A percentile compares a stretch with the other conserved stretches of the same genome.
phyloP scores from a whole-genome alignment of 64 coral and sea anemone species.

The Montipora foliosa region DNA sequence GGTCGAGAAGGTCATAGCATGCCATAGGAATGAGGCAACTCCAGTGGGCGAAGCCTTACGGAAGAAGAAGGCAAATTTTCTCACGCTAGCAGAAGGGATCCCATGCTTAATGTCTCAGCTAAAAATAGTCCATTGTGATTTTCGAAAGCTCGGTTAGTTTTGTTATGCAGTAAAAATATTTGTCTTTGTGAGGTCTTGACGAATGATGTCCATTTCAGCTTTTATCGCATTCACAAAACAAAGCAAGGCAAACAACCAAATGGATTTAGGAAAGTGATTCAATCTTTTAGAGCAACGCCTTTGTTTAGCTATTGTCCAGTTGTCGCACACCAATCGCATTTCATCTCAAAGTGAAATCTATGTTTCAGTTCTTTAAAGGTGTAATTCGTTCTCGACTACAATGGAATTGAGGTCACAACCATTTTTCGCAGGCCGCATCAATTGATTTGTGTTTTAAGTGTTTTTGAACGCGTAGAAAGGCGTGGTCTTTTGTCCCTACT shows the following conservation, averaged over 20 bases:
- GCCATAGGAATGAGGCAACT: not conserved
- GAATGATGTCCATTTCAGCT: conserved; percentile 62
- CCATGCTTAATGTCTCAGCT: conserved; percentile 5
- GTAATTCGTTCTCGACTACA: conserved; percentile 15
- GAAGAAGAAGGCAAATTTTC: not conserved
- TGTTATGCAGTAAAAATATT: conserved; percentile 60
- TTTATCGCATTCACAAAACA: conserved; percentile 63
- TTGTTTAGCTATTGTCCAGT: conserved; percentile 27
- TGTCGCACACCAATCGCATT: conserved; percentile 24
- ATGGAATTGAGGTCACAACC: conserved; percentile 18
- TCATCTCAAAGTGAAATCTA: conserved; percentile 27
- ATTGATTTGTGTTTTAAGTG: conserved; percentile 38
- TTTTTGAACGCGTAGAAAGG: conserved; percentile 15
- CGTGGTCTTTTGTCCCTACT: conserved; percentile 24
- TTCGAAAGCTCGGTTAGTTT: conserved; percentile 41
- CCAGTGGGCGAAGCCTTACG: not conserved
- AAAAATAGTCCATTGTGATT: conserved; percentile 46
- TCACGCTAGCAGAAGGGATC: conserved; percentile 25
- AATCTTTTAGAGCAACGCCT: conserved; percentile 27
- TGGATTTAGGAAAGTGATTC: conserved; percentile 53
- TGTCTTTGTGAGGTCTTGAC: conserved; percentile 40
- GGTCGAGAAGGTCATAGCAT: not conserved
- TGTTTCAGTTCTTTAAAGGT: not conserved
- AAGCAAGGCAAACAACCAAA: conserved; percentile 55
- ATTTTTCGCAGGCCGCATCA: not conserved